Evolutionary conservation across 1,140 invertebrate genomes (phyloP).

Genomic region (Doryteuthis pealeii): DNA sequence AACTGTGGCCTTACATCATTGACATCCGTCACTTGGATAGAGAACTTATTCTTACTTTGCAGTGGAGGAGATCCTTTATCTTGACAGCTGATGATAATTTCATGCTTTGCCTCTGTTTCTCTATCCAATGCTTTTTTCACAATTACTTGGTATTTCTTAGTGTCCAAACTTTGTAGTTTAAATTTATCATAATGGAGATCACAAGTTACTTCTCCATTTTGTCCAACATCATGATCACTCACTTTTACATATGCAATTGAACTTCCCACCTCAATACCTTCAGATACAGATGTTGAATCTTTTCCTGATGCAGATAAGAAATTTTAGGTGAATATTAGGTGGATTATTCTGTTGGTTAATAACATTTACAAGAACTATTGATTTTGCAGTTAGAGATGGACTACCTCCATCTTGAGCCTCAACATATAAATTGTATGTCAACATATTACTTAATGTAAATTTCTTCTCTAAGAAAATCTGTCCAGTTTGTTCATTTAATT

Average conservation of each 20-base stretch:
- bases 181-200: conserved; percentile 18
- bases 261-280: conserved; percentile 40
- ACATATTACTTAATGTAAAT: conserved; percentile 43
- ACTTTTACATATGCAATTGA: conserved; percentile 53
- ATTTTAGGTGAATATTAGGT: conserved; percentile 75
- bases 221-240: conserved; percentile 47
- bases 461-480: conserved; percentile 33
- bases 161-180: conserved; percentile 16
- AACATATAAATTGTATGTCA: conserved; percentile 39
- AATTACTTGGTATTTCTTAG: conserved; percentile 24
- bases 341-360: conserved; percentile 95
- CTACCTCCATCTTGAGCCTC: conserved; percentile 43
- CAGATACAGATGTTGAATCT: conserved; percentile 31
- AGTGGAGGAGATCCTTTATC: conserved; percentile 20
- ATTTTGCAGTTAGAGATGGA: conserved; percentile 81
- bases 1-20: conserved; percentile 27
- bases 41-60: conserved; percentile 17
- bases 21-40: conserved; percentile 22
- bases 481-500: conserved; percentile 38
- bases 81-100: conserved; percentile 19
- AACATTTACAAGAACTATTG: conserved; percentile 89
- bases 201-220: conserved; percentile 48
- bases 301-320: conserved; percentile 31
- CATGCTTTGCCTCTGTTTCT: conserved; percentile 17
- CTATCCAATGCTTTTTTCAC: conserved; percentile 18